These are phyloP conservation scores for Drosophila takahashii DNA, from an alignment of 1,140 invertebrate genomes.

Conservation along the genomic window DNA sequence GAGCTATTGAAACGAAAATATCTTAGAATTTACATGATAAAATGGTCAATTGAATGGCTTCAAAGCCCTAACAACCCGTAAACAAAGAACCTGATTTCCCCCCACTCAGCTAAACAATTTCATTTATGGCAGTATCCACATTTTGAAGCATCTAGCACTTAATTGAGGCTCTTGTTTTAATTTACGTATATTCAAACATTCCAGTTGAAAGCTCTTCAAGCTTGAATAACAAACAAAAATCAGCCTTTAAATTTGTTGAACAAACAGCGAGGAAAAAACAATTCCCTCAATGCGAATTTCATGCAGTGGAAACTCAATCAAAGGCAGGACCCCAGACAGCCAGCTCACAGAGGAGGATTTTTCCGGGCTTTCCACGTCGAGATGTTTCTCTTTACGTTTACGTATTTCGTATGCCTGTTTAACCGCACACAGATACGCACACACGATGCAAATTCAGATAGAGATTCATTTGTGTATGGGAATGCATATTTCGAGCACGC, in stretches of 20 bases:
- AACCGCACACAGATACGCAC: constrained; percentile 37
- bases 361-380: constrained; percentile 17
- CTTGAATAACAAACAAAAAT: constrained; percentile 16
- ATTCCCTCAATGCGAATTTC: constrained; percentile 69
- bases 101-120: constrained; percentile 11
- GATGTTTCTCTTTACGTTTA: constrained; percentile 7
- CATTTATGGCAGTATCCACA: constrained; percentile 29
- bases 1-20: constrained; percentile 4
- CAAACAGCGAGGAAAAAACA: constrained; percentile 41
- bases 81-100: constrained; percentile 12
- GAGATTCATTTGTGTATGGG: constrained; percentile 11
- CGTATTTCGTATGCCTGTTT: constrained; percentile 51
- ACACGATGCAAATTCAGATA: constrained; percentile 12
- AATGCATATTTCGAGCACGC: constrained; percentile 43
- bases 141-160: constrained; percentile 12
- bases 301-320: constrained; percentile 55
- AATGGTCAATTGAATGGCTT: constrained; percentile 1
- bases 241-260: constrained; percentile 38
- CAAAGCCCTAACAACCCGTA: constrained; percentile 2
- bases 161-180: constrained; percentile 31
- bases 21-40: background rate
- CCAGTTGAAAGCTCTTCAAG: constrained; percentile 19
- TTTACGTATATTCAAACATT: constrained; percentile 27
- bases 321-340: constrained; percentile 20
- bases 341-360: constrained; percentile 26